Evolutionary conservation across 2,888 invertebrate species (phyloP).

Genomic region (Phortica okadai): DNA sequence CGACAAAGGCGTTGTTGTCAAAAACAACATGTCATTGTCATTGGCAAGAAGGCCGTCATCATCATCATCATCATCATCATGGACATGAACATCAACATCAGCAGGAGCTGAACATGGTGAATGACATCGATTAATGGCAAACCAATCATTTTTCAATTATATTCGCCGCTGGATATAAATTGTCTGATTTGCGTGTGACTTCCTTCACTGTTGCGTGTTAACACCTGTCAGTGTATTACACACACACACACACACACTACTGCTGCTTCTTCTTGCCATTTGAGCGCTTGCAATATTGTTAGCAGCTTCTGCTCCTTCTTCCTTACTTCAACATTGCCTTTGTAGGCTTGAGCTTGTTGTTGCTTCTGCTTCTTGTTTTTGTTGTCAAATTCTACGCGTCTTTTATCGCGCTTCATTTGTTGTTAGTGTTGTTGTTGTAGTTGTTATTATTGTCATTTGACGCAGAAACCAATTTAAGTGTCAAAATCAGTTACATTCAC

Average conservation of each 20-base stretch:
- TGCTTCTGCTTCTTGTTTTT: background rate
- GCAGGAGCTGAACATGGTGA: conserved; percentile 61
- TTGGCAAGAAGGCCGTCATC: background rate
- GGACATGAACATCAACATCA: conserved; percentile 37
- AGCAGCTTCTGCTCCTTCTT: background rate
- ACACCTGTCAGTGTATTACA: background rate
- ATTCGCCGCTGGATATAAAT: conserved; percentile 69
- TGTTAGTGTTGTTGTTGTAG: conserved; percentile 3
- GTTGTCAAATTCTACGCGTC: background rate
- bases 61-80: conserved; percentile 39
- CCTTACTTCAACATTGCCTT: background rate
- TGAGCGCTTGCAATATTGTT: background rate
- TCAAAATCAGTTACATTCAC: conserved; percentile 53
- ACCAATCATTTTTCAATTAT: conserved; percentile 70
- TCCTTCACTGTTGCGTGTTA: background rate
- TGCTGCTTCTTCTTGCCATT: background rate
- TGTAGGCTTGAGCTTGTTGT: background rate
- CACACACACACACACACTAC: background rate
- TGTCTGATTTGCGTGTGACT: conserved; percentile 54
- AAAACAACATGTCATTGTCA: conserved; percentile 4
- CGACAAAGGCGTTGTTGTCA: background rate
- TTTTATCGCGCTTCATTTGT: background rate
- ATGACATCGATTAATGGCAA: conserved; percentile 59
- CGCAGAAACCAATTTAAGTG: conserved; percentile 65
- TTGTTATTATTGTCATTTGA: conserved; percentile 9